Evolutionary conservation across 2,113 vertebrate genomes (phyloP), one percentile per base, ranked within the genome.

Genomic region (Larimichthys crocea): DNA sequence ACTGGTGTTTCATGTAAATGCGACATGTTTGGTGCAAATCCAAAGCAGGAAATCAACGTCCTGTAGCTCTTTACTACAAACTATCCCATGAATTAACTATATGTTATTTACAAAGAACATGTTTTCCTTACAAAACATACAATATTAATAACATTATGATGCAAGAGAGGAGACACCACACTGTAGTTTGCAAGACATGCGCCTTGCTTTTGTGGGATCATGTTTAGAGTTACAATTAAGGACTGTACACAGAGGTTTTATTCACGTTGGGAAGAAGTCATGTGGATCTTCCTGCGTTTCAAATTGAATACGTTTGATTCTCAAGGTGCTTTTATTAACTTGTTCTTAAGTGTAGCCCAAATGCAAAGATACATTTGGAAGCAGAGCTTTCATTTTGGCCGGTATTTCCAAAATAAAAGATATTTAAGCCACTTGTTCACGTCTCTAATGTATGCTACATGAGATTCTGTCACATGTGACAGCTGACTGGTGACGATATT

Each of bases 1-100:
- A 66, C 53, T 56, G 35, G 50, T 35, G 10, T 61, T 81, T 67
- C 11, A 85, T 79, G 72, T 26, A 67, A 73, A 80, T 67, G 19
- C 1, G 2, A 65, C 69, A 78, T 22, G 59, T 1, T 69, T 29
- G 77, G 60, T 81, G 69, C 69, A 62, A 87, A 76, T 55, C 66
- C 61, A 61, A 61, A 66, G 48, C 12, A 49, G 29, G 61, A 16
- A 20, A 49, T 24, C 0, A 2, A 65, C n/a, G 12, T 17, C 42
- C 52, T 42, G 29, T 4, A 3, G 24, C 44, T 7, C 5, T 15
- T 42, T 6, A n/a, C 35, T 42, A 22, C 11, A 42, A 62, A 63
- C 3, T 7, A 22, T 15, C 40, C 2, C 3, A 46, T 14, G 44
- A 46, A 64, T 24, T 46, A 46, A 22, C 61, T 20, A n/a, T 12